Evolutionary conservation across 2,113 vertebrate genomes (phyloP).

Genomic region (Crocuta crocuta): DNA sequence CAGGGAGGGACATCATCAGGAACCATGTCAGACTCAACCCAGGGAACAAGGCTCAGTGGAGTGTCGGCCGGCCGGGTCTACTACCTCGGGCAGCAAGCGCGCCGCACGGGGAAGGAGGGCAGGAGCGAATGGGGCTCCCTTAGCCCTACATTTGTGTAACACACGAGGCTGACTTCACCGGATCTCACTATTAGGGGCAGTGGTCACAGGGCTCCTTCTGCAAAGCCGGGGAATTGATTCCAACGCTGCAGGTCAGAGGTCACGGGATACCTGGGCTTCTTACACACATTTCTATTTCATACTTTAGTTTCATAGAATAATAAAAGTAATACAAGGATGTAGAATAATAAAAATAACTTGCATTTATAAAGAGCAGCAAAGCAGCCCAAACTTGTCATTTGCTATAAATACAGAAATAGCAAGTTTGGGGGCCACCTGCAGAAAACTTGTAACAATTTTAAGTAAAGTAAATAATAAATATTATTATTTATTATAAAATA

Average conservation of each 20-base stretch:
- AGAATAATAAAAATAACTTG: background rate
- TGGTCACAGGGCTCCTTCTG: background rate
- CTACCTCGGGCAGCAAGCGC: fast-evolving
- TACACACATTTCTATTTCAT: background rate
- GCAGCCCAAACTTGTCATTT: conserved; percentile 20
- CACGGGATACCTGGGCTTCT: background rate
- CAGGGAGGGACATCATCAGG: fast-evolving
- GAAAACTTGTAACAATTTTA: background rate
- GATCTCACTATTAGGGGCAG: background rate
- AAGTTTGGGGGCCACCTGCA: background rate
- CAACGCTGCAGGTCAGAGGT: background rate
- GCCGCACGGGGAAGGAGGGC: too few species aligned
- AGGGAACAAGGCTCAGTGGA: background rate
- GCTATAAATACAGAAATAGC: conserved; percentile 4
- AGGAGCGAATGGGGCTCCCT: background rate
- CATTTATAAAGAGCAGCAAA: conserved; percentile 30
- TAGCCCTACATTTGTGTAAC: background rate
- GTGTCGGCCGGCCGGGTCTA: fast-evolving
- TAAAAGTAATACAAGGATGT: background rate
- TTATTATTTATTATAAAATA: background rate
- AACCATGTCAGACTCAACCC: background rate
- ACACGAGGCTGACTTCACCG: background rate
- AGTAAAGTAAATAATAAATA: background rate
- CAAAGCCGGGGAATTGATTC: background rate
- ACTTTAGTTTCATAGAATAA: background rate